Evolutionary conservation across 2,888 invertebrate species (phyloP), one percentile per base, ranked within the genome.

Genomic region (Aspidiotus destructor): DNA sequence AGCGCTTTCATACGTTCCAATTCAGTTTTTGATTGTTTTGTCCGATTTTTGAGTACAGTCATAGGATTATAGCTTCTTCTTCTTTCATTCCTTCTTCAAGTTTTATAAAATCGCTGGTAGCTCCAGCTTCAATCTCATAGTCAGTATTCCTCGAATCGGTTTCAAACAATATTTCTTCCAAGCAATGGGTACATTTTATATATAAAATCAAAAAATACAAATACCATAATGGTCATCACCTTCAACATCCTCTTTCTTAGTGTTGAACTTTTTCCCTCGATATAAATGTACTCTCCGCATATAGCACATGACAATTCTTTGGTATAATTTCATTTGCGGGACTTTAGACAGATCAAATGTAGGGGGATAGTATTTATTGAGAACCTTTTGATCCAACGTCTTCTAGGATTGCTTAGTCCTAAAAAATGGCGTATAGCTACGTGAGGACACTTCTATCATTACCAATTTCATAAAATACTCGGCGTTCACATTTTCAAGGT

Each of bases 301-400:
- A 98, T 99, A 74, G 89, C 90, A 78, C 99, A 99, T 74, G 96
- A 7, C 96, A 85, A 79, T 97, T 97, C 80, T 92, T 91, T 28
- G 92, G 89, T 76, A 92, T 76, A 92, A 82, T 85, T 94, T 93
- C 85, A 95, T 92, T 72, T 96, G 92, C 73, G 98, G 98, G 63
- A 99, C 96, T 81, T 99, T 99, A 69, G 95, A 89, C 1, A 99
- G 99, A 86, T 99, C 99, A 79, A 97, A 99, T 82, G 98, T 97
- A 76, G 98, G 98, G 0, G 99, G 99, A 81, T 99, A 99, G 79
- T 99, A 99, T 93, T 99, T 99, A 75, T 93, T 93, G 77, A 93
- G 83, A 68, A 93, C 93, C 86, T 93, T 93, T 77, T 92, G 82
- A 80, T 93, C 92, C 60, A 92, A 92, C 92, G 93, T 93, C 77